A percentile compares a stretch with the other conserved stretches of the same genome.
Evolutionary conservation across 1,140 invertebrate genomes (phyloP).

Genomic region (Bombyx mandarina): DNA sequence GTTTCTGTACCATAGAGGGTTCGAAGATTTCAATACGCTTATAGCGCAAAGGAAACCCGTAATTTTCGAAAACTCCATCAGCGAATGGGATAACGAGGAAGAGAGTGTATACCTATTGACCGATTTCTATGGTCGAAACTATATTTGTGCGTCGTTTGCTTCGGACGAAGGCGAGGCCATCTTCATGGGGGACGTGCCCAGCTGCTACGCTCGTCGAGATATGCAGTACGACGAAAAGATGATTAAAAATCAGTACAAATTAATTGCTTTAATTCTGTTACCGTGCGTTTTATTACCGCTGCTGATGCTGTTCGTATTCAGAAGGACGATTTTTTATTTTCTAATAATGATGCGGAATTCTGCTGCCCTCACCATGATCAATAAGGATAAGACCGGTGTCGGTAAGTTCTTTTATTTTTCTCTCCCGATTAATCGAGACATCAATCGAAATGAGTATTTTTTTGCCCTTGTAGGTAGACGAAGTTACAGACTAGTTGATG

Average conservation of each 20-base stretch:
- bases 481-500: no score
- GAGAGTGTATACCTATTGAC: slow-evolving; percentile 37
- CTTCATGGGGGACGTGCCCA: slow-evolving; percentile 22
- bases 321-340: slow-evolving; percentile 72
- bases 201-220: slow-evolving; percentile 26
- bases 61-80: neutral
- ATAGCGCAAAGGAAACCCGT: slow-evolving; percentile 24
- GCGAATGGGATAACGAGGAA: slow-evolving; percentile 1
- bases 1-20: slow-evolving; percentile 27
- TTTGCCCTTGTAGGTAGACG: no score
- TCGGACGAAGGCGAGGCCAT: slow-evolving; percentile 20
- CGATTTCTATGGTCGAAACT: slow-evolving; percentile 25
- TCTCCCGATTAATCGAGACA: slow-evolving; percentile 3
- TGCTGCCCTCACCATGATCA: slow-evolving; percentile 57
- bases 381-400: slow-evolving; percentile 35
- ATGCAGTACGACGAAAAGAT: slow-evolving; percentile 18
- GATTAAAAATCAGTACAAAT: slow-evolving; percentile 12
- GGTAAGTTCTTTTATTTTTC: slow-evolving; percentile 29
- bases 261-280: slow-evolving; percentile 29
- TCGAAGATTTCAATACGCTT: slow-evolving; percentile 25
- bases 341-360: slow-evolving; percentile 71
- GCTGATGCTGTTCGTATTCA: slow-evolving; percentile 43
- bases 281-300: slow-evolving; percentile 33
- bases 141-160: slow-evolving; percentile 33
- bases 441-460: no score